Evolutionary conservation across 1,140 invertebrate species (phyloP).

Genomic region (Pogonognathellus flavescens): DNA sequence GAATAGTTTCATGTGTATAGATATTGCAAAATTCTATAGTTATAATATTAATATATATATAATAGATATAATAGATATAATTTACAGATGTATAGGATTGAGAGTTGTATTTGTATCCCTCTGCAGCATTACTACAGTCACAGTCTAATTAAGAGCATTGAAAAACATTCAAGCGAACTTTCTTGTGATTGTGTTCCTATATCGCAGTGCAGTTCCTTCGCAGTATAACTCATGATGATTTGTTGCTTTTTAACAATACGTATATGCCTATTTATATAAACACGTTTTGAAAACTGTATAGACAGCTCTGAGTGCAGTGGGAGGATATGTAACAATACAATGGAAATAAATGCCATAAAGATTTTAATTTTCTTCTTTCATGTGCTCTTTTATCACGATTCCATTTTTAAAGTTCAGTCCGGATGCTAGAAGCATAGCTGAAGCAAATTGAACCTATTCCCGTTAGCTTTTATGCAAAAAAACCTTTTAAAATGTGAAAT

Average conservation of each 20-base stretch:
- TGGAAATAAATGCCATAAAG: neutral
- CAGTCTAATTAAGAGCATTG: slow-evolving; percentile 32
- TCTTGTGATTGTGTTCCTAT: slow-evolving; percentile 19
- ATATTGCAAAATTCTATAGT: neutral
- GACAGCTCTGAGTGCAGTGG: neutral
- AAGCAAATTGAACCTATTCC: neutral
- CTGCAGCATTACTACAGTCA: slow-evolving; percentile 1
- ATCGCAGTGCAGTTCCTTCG: neutral
- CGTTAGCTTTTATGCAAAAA: neutral
- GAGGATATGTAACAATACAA: neutral
- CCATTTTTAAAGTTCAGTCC: neutral
- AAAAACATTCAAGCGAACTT: slow-evolving; percentile 22
- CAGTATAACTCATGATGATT: neutral
- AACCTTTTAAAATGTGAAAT: neutral
- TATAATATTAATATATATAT: no score
- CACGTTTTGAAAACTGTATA: neutral
- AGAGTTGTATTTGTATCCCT: neutral
- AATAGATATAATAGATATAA: no score
- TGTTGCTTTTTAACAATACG: neutral
- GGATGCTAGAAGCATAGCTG: neutral
- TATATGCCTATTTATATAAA: no score
- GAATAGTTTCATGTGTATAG: neutral
- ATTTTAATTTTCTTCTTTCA: neutral
- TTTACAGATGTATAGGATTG: neutral
- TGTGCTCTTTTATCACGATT: neutral